These are phyloP conservation scores for Periplaneta americana DNA, from an alignment of 1,140 invertebrate genomes.

Conservation along the genomic window DNA sequence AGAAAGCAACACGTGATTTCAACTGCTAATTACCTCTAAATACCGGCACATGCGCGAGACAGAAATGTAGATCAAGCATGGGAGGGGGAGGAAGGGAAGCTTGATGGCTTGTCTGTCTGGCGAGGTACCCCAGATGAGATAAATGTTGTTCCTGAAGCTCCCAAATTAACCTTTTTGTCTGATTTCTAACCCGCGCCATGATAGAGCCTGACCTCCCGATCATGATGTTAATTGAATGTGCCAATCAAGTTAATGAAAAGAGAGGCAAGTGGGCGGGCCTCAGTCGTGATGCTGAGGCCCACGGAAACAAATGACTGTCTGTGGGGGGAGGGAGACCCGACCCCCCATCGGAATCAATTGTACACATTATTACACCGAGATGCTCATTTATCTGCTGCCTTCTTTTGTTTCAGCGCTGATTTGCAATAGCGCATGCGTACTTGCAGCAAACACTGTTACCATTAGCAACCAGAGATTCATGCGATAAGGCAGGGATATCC, in stretches of 20 bases:
- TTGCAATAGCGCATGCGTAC: too few species aligned
- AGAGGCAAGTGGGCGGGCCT: neutral
- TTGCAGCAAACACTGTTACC: too few species aligned
- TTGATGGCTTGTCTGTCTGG: neutral
- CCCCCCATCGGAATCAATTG: conserved; percentile 15
- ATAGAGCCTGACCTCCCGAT: conserved; percentile 13
- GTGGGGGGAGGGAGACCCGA: neutral
- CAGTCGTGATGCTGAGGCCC: neutral
- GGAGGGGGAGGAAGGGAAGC: neutral
- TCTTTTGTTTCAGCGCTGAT: too few species aligned
- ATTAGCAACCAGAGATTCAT: too few species aligned
- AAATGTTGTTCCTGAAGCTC: conserved; percentile 11
- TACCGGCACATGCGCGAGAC: neutral
- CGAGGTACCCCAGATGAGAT: neutral
- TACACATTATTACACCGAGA: conserved; percentile 11
- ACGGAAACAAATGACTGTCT: conserved; percentile 12
- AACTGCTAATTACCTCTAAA: neutral
- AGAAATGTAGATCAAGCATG: neutral
- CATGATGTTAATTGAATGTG: conserved; percentile 19
- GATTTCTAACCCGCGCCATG: conserved; percentile 12
- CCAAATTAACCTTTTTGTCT: conserved; percentile 20
- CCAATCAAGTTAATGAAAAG: conserved; percentile 20
- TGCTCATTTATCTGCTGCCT: conserved; percentile 7
- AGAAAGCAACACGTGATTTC: neutral
- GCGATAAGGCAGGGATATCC: too few species aligned